phyloP scores from a whole-genome alignment of 2,113 vertebrate species.

The Stigmatopora nigra region DNA sequence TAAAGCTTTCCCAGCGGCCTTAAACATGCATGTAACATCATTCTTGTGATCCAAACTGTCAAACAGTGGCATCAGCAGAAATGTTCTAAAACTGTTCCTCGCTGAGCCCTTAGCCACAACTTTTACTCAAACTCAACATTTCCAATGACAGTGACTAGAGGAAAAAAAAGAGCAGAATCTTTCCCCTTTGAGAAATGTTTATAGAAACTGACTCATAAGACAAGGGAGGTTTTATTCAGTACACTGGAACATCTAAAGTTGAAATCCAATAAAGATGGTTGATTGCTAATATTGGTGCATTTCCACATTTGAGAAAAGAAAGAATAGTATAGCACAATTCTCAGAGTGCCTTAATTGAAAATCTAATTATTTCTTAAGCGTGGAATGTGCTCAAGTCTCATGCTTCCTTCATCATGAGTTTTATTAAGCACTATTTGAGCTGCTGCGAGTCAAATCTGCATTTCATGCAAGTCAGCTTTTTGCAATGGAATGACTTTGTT shows the following conservation, averaged over 20 bases:
- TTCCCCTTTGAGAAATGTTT: background rate
- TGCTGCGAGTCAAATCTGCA: background rate
- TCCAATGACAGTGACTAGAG: constrained; percentile 23
- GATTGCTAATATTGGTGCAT: background rate
- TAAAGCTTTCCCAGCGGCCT: background rate
- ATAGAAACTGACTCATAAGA: background rate
- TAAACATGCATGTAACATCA: background rate
- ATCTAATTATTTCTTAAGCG: background rate
- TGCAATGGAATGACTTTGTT: constrained; percentile 6
- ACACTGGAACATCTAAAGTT: background rate
- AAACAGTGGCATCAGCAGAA: constrained; percentile 24
- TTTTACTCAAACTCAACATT: constrained; percentile 36
- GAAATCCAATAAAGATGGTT: background rate
- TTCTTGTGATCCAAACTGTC: constrained; percentile 16
- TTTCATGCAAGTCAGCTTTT: constrained; percentile 3
- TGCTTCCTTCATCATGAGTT: background rate
- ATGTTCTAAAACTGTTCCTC: constrained; percentile 24
- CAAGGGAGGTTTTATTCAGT: background rate
- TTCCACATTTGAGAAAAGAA: no score
- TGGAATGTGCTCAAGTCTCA: background rate
- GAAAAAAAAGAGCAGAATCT: constrained; percentile 15
- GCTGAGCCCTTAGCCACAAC: constrained; percentile 22
- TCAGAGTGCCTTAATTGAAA: background rate
- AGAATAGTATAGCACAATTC: background rate
- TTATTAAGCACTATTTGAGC: background rate